Conservation (phyloP, 1,140 invertebrate genomes). For the Manduca sexta region DNA sequence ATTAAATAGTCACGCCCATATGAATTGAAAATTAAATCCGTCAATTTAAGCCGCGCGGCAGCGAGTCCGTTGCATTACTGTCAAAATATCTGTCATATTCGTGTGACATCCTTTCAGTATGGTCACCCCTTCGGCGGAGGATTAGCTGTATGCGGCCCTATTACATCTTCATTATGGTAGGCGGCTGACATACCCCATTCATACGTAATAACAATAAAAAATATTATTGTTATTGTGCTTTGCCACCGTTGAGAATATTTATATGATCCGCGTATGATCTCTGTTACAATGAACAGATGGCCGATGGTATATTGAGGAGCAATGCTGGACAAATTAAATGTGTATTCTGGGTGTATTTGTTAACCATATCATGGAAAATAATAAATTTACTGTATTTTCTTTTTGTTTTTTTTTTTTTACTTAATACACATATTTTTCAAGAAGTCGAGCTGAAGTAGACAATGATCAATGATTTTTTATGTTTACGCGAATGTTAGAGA, state of each 20-base stretch:
- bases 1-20: background rate
- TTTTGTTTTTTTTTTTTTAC: no score
- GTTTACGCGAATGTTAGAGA: no score
- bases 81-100: conserved; percentile 72
- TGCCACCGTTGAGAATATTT: conserved; percentile 51
- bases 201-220: conserved; percentile 53
- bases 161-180: conserved; percentile 73
- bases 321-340: conserved; percentile 13
- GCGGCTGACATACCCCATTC: conserved; percentile 46
- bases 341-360: no score
- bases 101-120: conserved; percentile 66
- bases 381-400: no score
- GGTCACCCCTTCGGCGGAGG: conserved; percentile 62
- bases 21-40: conserved; percentile 28
- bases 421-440: no score
- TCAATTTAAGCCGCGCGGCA: conserved; percentile 38
- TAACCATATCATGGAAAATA: background rate
- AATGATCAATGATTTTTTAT: no score
- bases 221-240: conserved; percentile 61
- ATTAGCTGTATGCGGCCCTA: conserved; percentile 55
- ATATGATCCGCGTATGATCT: conserved; percentile 49
- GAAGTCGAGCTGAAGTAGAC: no score
- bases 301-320: conserved; percentile 3
- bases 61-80: conserved; percentile 63
- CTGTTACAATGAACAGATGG: conserved; percentile 48